phyloP scores from a whole-genome alignment of 2,888 invertebrate genomes.

The Aplocera efformata region DNA sequence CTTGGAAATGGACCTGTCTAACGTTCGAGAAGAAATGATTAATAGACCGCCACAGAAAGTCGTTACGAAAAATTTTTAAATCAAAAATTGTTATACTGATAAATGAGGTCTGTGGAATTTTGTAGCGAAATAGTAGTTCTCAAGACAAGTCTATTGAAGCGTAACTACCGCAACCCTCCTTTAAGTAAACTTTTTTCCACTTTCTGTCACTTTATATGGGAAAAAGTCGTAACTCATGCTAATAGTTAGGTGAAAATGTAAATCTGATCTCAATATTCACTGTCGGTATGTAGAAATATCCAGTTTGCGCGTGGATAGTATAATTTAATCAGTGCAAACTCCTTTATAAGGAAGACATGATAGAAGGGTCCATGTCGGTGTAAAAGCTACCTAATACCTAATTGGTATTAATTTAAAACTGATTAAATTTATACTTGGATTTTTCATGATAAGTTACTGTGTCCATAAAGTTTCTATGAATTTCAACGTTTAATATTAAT shows the following conservation, averaged over 20 bases:
- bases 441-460: not conserved
- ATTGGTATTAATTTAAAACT: constrained; percentile 13
- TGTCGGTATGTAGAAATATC: constrained; percentile 22
- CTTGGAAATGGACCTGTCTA: too few relatives aligned
- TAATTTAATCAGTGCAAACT: constrained; percentile 25
- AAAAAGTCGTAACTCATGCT: constrained; percentile 1
- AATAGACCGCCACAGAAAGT: too few relatives aligned
- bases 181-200: not conserved
- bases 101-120: too few relatives aligned
- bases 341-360: constrained; percentile 19
- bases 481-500: too few relatives aligned
- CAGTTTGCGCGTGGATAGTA: constrained; percentile 10
- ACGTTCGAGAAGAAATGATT: too few relatives aligned
- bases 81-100: too few relatives aligned
- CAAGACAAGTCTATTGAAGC: too few relatives aligned
- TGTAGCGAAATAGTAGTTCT: too few relatives aligned
- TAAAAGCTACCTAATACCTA: constrained; percentile 17
- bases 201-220: too few relatives aligned
- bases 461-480: too few relatives aligned
- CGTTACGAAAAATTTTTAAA: too few relatives aligned
- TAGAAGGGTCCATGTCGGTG: constrained; percentile 11
- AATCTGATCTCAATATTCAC: constrained; percentile 22
- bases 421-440: not conserved
- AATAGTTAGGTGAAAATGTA: constrained; percentile 12
- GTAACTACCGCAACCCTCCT: too few relatives aligned